Percentiles rank a stretch among this genome's conserved stretches.
phyloP scores from a whole-genome alignment of 2,888 invertebrate genomes.

The Cataglyphis albicans region DNA sequence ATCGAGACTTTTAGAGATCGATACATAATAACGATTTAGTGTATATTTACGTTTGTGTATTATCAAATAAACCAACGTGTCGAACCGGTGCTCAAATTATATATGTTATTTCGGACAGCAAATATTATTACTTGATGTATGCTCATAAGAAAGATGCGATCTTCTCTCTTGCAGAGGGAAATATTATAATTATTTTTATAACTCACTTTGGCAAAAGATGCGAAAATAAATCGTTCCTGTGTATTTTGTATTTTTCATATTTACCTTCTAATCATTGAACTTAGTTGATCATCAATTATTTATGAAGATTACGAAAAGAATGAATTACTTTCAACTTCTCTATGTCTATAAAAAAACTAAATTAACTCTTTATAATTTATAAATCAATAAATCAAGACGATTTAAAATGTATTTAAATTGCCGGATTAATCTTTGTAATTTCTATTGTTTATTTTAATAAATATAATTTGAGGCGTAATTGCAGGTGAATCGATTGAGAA shows the following conservation, averaged over 20 bases:
- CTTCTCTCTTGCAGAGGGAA: not conserved
- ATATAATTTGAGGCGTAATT: not conserved
- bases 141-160: not conserved
- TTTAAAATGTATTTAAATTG: not conserved
- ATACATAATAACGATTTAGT: not conserved
- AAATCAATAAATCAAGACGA: not conserved
- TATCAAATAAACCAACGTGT: not conserved
- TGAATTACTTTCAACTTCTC: not conserved
- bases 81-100: not conserved
- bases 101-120: not conserved
- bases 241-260: not conserved
- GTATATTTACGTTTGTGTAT: not conserved
- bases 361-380: not conserved
- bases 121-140: slow-evolving; percentile 10
- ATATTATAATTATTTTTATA: slow-evolving; percentile 44
- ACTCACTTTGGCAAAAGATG: slow-evolving; percentile 26
- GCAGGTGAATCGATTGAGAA: not conserved
- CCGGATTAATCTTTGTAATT: not conserved
- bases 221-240: slow-evolving; percentile 40
- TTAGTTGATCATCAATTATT: not conserved
- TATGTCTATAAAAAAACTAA: not conserved
- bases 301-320: not conserved
- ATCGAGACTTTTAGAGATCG: not conserved
- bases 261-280: not conserved
- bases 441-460: not conserved